Conservation (phyloP, 2,113 vertebrate species). For the Serranochromis macrocephalus region DNA sequence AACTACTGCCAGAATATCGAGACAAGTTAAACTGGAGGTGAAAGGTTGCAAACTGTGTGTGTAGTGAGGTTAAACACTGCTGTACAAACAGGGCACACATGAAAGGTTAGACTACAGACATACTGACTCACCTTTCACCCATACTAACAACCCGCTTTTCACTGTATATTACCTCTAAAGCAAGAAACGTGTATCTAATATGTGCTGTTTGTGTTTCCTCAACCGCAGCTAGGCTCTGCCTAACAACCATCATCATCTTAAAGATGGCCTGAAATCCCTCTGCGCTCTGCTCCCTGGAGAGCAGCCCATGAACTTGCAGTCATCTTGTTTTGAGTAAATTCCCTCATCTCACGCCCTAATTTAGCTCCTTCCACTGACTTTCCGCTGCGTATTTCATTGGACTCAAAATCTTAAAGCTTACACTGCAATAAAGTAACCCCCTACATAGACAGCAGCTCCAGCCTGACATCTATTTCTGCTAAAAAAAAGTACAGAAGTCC, state of each 20-base stretch:
- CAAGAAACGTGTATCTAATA: neutral
- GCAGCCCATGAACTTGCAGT: neutral
- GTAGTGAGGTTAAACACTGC: neutral
- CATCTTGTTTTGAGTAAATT: neutral
- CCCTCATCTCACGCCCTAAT: neutral
- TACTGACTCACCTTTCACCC: neutral
- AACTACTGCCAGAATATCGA: neutral
- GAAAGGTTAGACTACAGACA: neutral
- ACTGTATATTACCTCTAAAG: neutral
- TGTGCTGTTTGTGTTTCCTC: neutral
- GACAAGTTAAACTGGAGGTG: neutral
- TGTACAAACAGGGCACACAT: neutral
- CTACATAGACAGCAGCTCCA: neutral
- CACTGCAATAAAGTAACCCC: neutral
- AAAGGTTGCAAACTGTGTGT: neutral
- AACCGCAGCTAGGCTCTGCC: neutral
- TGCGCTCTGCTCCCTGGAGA: neutral
- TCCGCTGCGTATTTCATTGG: neutral
- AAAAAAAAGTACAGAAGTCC: neutral
- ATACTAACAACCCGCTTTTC: neutral
- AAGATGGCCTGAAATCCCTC: neutral
- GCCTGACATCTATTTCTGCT: neutral
- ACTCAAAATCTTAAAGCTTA: neutral
- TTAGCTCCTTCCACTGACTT: neutral
- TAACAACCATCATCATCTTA: neutral